These are phyloP conservation scores for Belonocnema kinseyi DNA, from an alignment of 1,140 invertebrate genomes.

Conservation along the genomic window DNA sequence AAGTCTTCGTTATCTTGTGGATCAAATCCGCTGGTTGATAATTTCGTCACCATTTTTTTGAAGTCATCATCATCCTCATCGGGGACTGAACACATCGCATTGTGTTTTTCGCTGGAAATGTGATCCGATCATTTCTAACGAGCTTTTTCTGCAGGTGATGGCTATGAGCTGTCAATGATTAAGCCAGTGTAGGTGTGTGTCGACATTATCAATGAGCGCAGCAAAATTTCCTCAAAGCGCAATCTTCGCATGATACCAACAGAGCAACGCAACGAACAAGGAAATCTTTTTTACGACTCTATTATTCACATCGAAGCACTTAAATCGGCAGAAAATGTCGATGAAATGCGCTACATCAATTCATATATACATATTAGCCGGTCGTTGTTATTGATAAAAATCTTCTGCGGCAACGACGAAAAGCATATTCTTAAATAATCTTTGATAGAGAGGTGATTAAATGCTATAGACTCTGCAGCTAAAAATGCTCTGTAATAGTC, in stretches of 20 bases:
- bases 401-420: not conserved
- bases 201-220: not conserved
- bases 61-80: not conserved
- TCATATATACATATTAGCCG: too few species aligned
- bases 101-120: not conserved
- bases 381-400: too few species aligned
- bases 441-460: constrained; percentile 26
- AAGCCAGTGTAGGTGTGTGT: not conserved
- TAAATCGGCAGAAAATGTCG: not conserved
- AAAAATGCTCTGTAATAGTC: constrained; percentile 39
- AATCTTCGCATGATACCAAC: not conserved
- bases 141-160: too few species aligned
- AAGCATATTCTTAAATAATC: not conserved
- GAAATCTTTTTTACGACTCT: not conserved
- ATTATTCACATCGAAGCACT: not conserved
- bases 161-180: not conserved
- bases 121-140: not conserved
- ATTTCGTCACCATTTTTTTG: not conserved
- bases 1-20: too few species aligned
- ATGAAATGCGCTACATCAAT: too few species aligned
- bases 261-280: too few species aligned
- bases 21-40: too few species aligned
- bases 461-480: constrained; percentile 28
- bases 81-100: not conserved
- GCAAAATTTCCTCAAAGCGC: not conserved